Evolutionary conservation across 2,113 vertebrate species (phyloP).

Genomic region (Atherinomorus stipes): DNA sequence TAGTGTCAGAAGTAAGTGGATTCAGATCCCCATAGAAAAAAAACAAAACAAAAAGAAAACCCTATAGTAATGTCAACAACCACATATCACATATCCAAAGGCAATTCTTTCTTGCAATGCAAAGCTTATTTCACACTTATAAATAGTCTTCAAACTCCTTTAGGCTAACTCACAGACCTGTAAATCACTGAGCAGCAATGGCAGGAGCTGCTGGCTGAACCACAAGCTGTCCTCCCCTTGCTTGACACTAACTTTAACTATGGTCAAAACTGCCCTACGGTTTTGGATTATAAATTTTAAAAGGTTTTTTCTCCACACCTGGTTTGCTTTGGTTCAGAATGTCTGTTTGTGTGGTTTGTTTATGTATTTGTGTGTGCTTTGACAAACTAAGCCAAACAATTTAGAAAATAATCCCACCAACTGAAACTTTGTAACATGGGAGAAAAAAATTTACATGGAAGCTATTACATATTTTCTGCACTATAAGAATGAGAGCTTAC

Average conservation of each 20-base stretch:
- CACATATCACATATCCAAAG: slow-evolving; percentile 51
- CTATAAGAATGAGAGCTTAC: neutral
- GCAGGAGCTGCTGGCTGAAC: slow-evolving; percentile 28
- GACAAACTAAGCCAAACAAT: neutral
- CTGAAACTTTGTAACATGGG: neutral
- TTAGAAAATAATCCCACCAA: neutral
- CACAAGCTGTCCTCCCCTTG: slow-evolving; percentile 19
- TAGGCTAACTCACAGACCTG: slow-evolving; percentile 28
- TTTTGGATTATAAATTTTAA: slow-evolving; percentile 22
- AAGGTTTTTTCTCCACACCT: neutral
- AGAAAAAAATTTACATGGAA: neutral
- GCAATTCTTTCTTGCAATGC: slow-evolving; percentile 33
- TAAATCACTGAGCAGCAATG: slow-evolving; percentile 41
- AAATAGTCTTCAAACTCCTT: slow-evolving; percentile 36
- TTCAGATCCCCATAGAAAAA: slow-evolving; percentile 55
- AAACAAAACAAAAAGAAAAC: slow-evolving; percentile 2
- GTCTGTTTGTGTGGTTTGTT: neutral
- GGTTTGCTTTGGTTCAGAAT: neutral
- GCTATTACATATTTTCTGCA: neutral
- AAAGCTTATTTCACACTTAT: slow-evolving; percentile 55
- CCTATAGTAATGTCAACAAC: slow-evolving; percentile 65
- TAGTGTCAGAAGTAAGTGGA: slow-evolving; percentile 55
- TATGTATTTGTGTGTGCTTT: neutral
- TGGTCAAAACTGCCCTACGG: slow-evolving; percentile 8
- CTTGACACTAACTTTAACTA: slow-evolving; percentile 29